A percentile compares a stretch with the other conserved stretches of the same genome.
These are phyloP conservation scores for Hydropsyche tenuis DNA, from an alignment of 1,140 invertebrate genomes.

Conservation along the genomic window DNA sequence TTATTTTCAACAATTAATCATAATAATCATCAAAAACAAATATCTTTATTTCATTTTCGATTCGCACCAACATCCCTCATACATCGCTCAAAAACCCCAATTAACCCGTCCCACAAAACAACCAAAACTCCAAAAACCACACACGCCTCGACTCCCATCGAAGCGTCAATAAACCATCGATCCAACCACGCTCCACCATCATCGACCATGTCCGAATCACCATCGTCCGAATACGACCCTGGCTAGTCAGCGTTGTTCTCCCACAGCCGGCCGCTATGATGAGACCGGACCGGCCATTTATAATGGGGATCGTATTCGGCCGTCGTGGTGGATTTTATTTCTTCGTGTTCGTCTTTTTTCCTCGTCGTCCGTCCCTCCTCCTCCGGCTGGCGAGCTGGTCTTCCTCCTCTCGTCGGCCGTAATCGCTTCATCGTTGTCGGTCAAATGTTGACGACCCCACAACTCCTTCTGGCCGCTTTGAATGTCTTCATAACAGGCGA, in stretches of 20 bases:
- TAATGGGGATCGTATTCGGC: slow-evolving; percentile 23
- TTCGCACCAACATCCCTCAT: too few relatives aligned
- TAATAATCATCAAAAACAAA: too few relatives aligned
- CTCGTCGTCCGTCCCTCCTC: background rate
- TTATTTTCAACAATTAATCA: too few relatives aligned
- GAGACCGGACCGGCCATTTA: slow-evolving; percentile 14
- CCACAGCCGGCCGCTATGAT: slow-evolving; percentile 2
- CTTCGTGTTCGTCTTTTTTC: background rate
- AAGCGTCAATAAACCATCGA: background rate
- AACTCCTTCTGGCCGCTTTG: background rate
- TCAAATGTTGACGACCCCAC: slow-evolving; percentile 32
- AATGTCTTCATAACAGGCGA: slow-evolving; percentile 39
- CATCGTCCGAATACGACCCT: background rate
- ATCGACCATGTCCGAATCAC: too few relatives aligned
- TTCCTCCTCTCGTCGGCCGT: background rate
- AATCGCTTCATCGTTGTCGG: slow-evolving; percentile 28
- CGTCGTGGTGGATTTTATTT: background rate
- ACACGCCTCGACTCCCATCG: background rate
- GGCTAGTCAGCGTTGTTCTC: background rate
- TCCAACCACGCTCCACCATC: background rate
- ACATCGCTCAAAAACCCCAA: background rate
- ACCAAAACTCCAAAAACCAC: background rate
- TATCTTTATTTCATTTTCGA: too few relatives aligned
- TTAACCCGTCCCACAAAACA: background rate
- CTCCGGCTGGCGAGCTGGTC: too few relatives aligned